These are phyloP conservation scores for Sardinella longiceps DNA, from an alignment of 2,797 vertebrate species.

Conservation along the genomic window DNA sequence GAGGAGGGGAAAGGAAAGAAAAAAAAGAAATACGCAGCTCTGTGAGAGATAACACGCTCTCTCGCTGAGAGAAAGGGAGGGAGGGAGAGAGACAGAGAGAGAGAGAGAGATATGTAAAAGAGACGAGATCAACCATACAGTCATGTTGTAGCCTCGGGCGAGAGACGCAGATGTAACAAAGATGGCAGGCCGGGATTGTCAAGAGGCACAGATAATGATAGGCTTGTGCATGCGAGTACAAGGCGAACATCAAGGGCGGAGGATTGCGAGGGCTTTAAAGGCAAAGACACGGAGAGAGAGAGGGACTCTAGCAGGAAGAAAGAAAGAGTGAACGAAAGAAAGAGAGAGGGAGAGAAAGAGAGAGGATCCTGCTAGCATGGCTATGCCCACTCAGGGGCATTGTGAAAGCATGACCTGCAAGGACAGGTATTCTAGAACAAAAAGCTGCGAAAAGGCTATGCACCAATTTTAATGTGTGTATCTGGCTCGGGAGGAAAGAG, in stretches of 20 bases:
- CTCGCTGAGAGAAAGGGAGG: slow-evolving; percentile 54
- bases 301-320: slow-evolving; percentile 12
- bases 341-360: not conserved
- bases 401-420: slow-evolving; percentile 54
- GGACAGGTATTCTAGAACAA: slow-evolving; percentile 73
- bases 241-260: slow-evolving; percentile 77
- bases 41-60: slow-evolving; percentile 51
- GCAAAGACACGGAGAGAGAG: slow-evolving; percentile 56
- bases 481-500: not conserved
- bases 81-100: slow-evolving; percentile 62
- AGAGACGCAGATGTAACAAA: slow-evolving; percentile 78
- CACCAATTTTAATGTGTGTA: not conserved
- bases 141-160: slow-evolving; percentile 75
- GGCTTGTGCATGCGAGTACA: slow-evolving; percentile 77
- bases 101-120: slow-evolving; percentile 76
- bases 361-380: not conserved
- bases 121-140: slow-evolving; percentile 79
- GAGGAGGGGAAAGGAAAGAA: not conserved
- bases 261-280: slow-evolving; percentile 71
- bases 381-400: not conserved
- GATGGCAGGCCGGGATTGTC: slow-evolving; percentile 74
- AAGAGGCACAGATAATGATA: slow-evolving; percentile 82
- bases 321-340: slow-evolving; percentile 54
- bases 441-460: not conserved
- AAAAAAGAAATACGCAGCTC: not conserved